Percentiles rank a stretch among this genome's conserved stretches.
Conservation (phyloP, 2,113 vertebrate species). For the Calyptomena viridis region DNA sequence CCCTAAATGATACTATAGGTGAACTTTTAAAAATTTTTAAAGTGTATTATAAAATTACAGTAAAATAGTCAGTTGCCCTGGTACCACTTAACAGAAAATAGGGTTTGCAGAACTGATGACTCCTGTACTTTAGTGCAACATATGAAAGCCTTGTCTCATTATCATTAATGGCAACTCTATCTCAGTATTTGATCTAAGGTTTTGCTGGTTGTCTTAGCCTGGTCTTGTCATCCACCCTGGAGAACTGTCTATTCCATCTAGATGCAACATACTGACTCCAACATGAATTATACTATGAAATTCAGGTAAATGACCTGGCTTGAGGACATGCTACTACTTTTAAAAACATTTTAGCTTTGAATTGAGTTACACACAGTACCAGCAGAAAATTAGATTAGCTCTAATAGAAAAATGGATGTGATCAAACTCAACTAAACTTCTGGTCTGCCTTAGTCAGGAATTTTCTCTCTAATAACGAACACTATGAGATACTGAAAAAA, state of each 20-base stretch:
- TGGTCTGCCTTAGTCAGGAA: not conserved
- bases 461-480: not conserved
- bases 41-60: not conserved
- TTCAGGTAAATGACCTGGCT: not conserved
- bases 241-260: not conserved
- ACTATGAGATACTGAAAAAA: not conserved
- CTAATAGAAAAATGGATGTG: not conserved
- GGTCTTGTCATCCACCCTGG: not conserved
- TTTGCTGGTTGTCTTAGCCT: not conserved
- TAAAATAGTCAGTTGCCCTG: not conserved
- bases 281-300: not conserved
- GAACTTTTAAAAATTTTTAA: not conserved
- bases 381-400: not conserved
- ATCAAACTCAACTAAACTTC: not conserved
- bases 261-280: not conserved
- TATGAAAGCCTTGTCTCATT: not conserved
- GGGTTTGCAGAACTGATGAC: not conserved
- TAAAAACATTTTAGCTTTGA: not conserved
- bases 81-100: not conserved
- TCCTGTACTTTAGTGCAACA: not conserved
- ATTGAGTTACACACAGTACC: not conserved
- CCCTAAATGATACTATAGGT: fast-evolving
- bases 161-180: not conserved
- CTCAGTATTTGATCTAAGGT: not conserved
- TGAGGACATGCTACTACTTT: fast-evolving